Percentiles rank a stretch among this genome's conserved stretches.
Evolutionary conservation across 2,797 vertebrate genomes (phyloP).

Genomic region (Peromyscus melanophrys): DNA sequence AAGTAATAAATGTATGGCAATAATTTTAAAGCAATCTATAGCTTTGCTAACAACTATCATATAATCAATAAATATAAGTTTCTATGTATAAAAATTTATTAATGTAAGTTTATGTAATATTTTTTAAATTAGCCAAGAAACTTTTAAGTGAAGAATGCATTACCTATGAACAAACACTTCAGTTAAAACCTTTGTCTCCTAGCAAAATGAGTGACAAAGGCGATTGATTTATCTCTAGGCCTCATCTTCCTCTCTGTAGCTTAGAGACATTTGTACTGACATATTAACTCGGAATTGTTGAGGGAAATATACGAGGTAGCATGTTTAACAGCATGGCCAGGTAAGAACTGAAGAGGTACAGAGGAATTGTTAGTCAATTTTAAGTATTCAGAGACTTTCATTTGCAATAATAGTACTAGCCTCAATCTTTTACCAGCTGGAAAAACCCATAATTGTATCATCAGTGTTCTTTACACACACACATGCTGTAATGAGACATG

Average conservation of each 20-base stretch:
- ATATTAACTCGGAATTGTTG: background rate
- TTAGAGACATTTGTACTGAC: background rate
- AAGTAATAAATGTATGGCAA: background rate
- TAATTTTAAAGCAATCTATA: background rate
- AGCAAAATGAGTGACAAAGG: background rate
- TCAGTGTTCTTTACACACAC: background rate
- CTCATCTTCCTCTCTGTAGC: background rate
- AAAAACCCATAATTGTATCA: constrained; percentile 37
- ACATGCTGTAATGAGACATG: background rate
- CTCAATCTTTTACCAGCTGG: constrained; percentile 27
- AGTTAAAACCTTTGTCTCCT: constrained; percentile 18
- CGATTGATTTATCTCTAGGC: background rate
- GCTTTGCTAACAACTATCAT: constrained; percentile 25
- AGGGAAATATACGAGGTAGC: background rate
- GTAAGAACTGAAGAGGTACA: background rate
- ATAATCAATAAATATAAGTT: background rate
- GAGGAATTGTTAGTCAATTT: constrained; percentile 40
- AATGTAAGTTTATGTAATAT: background rate
- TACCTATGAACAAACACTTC: background rate
- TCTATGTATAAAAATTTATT: background rate
- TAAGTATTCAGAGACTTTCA: constrained; percentile 41
- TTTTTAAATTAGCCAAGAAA: constrained; percentile 57
- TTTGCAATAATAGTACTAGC: constrained; percentile 19
- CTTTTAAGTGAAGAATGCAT: constrained; percentile 15
- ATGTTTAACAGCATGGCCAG: background rate